A percentile compares a stretch with the other conserved stretches of the same genome.
These are phyloP conservation scores for Esox masquinongy DNA, from an alignment of 2,797 vertebrate species.

Conservation along the genomic window DNA sequence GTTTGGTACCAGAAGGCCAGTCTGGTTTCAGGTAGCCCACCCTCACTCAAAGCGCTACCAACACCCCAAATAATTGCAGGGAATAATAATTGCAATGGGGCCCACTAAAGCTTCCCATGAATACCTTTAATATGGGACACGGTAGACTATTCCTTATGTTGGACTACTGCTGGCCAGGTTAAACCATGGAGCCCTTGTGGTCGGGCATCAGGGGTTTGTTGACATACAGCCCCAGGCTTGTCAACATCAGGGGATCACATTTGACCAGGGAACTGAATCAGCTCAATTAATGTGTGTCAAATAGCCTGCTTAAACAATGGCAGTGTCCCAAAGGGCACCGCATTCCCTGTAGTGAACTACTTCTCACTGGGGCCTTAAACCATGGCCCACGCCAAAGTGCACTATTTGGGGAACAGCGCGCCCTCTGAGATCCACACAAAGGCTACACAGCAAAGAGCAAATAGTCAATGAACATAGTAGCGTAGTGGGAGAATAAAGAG, in stretches of 20 bases:
- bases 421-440: no score
- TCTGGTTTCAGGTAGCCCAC: neutral
- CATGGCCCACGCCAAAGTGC: no score
- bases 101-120: slow-evolving; percentile 25
- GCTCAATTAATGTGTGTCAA: neutral
- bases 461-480: neutral
- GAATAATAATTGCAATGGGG: slow-evolving; percentile 2
- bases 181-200: no score
- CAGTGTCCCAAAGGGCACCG: neutral
- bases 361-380: no score
- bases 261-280: neutral
- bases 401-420: no score
- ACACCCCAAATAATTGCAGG: slow-evolving; percentile 15
- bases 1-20: neutral
- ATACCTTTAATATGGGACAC: slow-evolving; percentile 24
- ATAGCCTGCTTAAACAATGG: neutral
- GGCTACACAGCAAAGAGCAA: no score
- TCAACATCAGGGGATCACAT: neutral
- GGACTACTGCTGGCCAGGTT: no score
- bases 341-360: no score
- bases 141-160: no score
- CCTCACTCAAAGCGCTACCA: neutral
- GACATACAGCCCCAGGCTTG: no score
- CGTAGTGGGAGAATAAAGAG: neutral
- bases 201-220: no score